phyloP scores from a whole-genome alignment of 2,113 vertebrate genomes.

The Crotophaga sulcirostris region DNA sequence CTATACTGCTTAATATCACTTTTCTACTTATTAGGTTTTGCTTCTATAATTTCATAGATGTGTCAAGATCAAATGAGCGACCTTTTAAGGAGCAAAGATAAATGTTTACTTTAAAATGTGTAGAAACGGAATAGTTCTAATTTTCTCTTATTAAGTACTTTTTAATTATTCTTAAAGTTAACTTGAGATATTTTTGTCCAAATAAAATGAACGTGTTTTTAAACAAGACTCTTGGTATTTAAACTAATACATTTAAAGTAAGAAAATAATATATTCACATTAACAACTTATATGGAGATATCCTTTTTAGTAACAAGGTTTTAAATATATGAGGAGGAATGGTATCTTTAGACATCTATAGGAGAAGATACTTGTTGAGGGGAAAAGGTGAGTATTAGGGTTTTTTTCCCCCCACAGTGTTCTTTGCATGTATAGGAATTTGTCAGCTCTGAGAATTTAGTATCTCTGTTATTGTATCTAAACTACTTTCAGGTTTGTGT shows the following conservation, averaged over 20 bases:
- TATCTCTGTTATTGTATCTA: neutral
- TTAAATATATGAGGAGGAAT: neutral
- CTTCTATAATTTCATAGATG: neutral
- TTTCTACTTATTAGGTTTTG: conserved; percentile 25
- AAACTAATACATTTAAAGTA: neutral
- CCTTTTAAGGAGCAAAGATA: conserved; percentile 28
- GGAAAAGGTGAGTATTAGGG: neutral
- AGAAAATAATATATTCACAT: neutral
- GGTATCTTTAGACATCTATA: neutral
- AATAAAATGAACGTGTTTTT: neutral
- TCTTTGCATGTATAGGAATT: neutral
- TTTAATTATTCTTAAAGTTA: neutral
- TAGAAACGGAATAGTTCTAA: neutral
- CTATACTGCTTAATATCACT: conserved; percentile 7
- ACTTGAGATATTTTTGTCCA: neutral
- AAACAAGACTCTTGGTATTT: neutral
- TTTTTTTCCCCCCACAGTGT: fast-evolving
- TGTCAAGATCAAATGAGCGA: conserved; percentile 26
- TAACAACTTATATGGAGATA: neutral
- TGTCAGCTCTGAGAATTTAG: neutral
- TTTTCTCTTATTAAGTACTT: neutral
- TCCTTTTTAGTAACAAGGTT: neutral
- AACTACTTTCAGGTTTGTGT: neutral
- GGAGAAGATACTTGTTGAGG: fast-evolving
- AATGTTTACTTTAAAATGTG: neutral